Evolutionary conservation across 2,113 vertebrate genomes (phyloP), one percentile per base, ranked within the genome.

Genomic region (Petrocephalus zakoni): DNA sequence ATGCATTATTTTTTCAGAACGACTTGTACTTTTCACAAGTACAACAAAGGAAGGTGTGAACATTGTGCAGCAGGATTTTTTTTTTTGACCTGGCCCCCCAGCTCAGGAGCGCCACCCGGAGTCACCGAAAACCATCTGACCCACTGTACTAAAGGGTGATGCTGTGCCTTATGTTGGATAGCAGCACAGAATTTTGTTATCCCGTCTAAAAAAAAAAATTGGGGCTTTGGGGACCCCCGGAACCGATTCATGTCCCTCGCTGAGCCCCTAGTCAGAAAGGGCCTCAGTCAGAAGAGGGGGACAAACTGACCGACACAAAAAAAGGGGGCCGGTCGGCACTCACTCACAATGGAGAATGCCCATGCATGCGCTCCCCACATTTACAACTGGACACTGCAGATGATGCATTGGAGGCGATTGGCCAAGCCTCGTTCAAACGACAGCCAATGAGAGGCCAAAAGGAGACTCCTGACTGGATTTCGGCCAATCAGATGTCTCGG

Each of bases 361-460:
- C 52, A 34, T 87, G 72, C 89, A 75, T 81, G 5, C 89, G 42
- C 84, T 85, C 87, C 84, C 25, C 51, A 68, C 37, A 90, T 92
- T 92, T 88, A 82, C 90, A 90, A 91, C 53, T 90, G 88, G 83
- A 89, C 87, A 64, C 86, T 82, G 86, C 81, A 83, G 75, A 88
- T 49, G 42, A 91, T 51, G 85, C 86, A 56, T 47, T 25, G 46
- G 52, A 37, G 78, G 81, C 47, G 64, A 55, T 85, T 91, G 89
- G 89, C 84, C 64, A 15, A 56, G 88, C 88, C 86, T 83, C 83
- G 89, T 91, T 91, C 90, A 91, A 92, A 92, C 88, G 53, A 10
- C 89, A 55, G 83, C 92, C 89, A 91, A 91, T 91, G 49, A 88
- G 84, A 75, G 87, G 86, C 53, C 42, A 58, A 83, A 87, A 55